Conservation (phyloP, 2,113 vertebrate genomes). For the Piaya cayana region DNA sequence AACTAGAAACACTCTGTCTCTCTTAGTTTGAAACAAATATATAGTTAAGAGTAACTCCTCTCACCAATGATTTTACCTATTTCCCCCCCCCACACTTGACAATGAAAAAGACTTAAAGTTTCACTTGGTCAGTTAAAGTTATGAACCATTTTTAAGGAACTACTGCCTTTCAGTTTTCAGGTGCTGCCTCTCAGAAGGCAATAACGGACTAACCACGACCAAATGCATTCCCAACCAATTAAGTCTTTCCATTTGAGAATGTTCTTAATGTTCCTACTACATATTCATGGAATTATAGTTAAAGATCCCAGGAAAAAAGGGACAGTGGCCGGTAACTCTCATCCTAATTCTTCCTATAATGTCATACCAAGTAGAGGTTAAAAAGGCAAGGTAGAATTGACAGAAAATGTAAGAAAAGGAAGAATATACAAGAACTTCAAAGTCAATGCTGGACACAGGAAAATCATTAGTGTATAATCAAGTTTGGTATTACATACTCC, state of each 20-base stretch:
- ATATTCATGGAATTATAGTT: not conserved
- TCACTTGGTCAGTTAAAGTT: not conserved
- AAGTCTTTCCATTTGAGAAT: not conserved
- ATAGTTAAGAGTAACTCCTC: not conserved
- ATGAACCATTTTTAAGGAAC: not conserved
- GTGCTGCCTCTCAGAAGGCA: not conserved
- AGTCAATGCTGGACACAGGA: not conserved
- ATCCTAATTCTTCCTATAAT: not conserved
- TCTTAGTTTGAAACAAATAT: not conserved
- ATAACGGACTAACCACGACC: not conserved
- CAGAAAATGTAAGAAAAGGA: not conserved
- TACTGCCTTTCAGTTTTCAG: not conserved
- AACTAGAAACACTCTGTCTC: not conserved
- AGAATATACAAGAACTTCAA: not conserved
- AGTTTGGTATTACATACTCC: rapidly evolving
- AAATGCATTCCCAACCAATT: not conserved
- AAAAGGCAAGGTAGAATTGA: not conserved
- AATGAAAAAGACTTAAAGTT: not conserved
- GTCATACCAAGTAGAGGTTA: not conserved
- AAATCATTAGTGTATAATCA: not conserved
- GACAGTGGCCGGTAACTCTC: not conserved
- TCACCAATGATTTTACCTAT: not conserved
- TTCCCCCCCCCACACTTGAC: not conserved
- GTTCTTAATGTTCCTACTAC: not conserved
- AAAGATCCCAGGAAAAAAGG: not conserved